Conservation (phyloP, 2,113 vertebrate species). For the Ia io region DNA sequence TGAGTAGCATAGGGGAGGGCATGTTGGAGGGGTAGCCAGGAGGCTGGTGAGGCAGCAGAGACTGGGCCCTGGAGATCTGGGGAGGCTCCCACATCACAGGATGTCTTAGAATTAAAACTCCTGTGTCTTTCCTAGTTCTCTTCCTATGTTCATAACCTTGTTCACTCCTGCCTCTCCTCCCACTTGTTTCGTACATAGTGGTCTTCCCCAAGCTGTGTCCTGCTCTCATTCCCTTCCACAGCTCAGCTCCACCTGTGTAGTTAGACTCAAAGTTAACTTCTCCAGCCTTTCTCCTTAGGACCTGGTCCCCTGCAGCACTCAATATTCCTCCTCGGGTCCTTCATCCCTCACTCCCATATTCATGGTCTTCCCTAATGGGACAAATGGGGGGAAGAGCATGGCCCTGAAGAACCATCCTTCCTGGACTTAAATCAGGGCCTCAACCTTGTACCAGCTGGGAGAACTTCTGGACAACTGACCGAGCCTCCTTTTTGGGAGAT, state of each 20-base stretch:
- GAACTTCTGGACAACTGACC: not conserved
- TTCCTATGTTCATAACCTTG: not conserved
- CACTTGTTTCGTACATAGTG: rapidly evolving
- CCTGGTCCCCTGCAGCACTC: not conserved
- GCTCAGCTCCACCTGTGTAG: not conserved
- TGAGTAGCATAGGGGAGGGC: not conserved
- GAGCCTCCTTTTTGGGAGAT: not conserved
- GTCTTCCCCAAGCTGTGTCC: not conserved
- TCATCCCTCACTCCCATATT: not conserved
- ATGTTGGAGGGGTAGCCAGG: not conserved
- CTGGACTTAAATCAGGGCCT: not conserved
- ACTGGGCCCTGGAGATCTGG: not conserved
- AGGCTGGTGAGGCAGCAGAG: not conserved
- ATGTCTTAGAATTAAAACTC: not conserved
- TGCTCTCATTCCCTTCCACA: not conserved
- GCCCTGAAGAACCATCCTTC: not conserved
- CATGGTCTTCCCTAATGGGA: not conserved
- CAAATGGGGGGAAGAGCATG: not conserved
- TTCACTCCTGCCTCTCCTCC: too few species aligned
- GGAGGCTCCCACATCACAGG: rapidly evolving
- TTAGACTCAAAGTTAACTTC: not conserved
- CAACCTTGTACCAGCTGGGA: not conserved
- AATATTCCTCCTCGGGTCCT: not conserved
- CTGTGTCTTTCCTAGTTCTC: not conserved
- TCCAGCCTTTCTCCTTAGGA: not conserved